A percentile compares a stretch with the other conserved stretches of the same genome.
Evolutionary conservation across 2,113 vertebrate species (phyloP).

Genomic region (Propithecus coquereli): DNA sequence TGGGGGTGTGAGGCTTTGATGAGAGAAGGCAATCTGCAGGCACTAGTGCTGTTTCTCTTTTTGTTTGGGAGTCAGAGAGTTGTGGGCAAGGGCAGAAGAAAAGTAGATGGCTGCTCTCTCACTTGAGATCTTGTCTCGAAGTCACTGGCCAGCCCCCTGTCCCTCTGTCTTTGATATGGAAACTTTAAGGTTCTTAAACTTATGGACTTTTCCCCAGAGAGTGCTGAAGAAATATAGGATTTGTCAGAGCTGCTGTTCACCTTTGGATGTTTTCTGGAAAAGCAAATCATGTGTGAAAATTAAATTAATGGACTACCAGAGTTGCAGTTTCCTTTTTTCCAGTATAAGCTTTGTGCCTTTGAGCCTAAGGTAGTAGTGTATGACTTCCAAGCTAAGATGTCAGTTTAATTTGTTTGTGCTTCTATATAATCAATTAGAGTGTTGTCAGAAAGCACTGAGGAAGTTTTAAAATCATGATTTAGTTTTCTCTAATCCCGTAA

Average conservation of each 20-base stretch:
- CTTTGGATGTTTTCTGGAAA: background rate
- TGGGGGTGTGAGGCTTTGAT: background rate
- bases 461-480: background rate
- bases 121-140: too few species aligned
- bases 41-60: background rate
- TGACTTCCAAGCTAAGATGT: background rate
- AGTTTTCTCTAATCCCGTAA: background rate
- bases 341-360: too few species aligned
- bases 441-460: background rate
- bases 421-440: background rate
- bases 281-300: background rate
- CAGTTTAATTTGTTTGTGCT: background rate
- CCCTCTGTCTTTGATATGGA: background rate
- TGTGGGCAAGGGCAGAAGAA: background rate
- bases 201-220: background rate
- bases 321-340: background rate
- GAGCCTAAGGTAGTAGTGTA: background rate
- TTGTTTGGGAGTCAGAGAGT: background rate
- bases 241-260: background rate
- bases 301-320: background rate
- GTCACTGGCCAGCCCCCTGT: background rate
- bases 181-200: background rate
- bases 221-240: background rate
- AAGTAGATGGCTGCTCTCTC: background rate
- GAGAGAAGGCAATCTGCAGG: too few species aligned